These are phyloP conservation scores for Neostethus bicornis DNA, from an alignment of 2,797 vertebrate genomes.

Conservation along the genomic window DNA sequence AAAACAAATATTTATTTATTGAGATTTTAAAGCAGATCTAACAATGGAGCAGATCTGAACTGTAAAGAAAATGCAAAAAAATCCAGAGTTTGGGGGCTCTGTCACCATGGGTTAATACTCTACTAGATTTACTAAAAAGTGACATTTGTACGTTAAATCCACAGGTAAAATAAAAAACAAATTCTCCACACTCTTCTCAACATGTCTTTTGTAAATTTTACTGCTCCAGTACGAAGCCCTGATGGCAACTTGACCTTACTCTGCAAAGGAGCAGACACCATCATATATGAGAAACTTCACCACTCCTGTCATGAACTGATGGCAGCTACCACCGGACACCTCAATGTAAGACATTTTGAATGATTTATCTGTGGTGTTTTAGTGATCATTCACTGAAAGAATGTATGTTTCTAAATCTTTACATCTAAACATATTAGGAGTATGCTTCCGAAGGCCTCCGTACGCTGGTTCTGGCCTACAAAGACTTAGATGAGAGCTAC, in stretches of 20 bases:
- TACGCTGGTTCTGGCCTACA: conserved; percentile 87
- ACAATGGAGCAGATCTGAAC: too few relatives aligned
- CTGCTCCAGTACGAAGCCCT: conserved; percentile 82
- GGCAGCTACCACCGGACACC: conserved; percentile 86
- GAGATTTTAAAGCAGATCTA: too few relatives aligned
- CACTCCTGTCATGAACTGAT: conserved; percentile 77
- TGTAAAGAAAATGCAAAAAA: too few relatives aligned
- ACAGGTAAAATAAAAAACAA: not conserved
- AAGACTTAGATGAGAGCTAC: conserved; percentile 84
- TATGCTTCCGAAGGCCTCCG: conserved; percentile 89
- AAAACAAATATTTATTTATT: too few relatives aligned
- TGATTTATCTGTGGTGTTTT: not conserved
- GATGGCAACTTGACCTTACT: conserved; percentile 88
- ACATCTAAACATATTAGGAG: conserved; percentile 67
- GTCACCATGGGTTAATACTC: too few relatives aligned
- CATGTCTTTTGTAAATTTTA: too few relatives aligned
- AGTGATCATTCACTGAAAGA: too few relatives aligned
- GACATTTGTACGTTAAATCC: too few relatives aligned
- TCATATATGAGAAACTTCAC: conserved; percentile 87
- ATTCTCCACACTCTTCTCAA: too few relatives aligned
- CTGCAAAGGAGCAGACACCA: conserved; percentile 91
- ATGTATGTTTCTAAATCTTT: too few relatives aligned
- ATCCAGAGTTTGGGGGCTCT: too few relatives aligned
- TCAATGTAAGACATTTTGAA: conserved; percentile 79
- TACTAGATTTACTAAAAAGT: too few relatives aligned